Evolutionary conservation across 2,113 vertebrate species (phyloP).

Genomic region (Heteronetta atricapilla): DNA sequence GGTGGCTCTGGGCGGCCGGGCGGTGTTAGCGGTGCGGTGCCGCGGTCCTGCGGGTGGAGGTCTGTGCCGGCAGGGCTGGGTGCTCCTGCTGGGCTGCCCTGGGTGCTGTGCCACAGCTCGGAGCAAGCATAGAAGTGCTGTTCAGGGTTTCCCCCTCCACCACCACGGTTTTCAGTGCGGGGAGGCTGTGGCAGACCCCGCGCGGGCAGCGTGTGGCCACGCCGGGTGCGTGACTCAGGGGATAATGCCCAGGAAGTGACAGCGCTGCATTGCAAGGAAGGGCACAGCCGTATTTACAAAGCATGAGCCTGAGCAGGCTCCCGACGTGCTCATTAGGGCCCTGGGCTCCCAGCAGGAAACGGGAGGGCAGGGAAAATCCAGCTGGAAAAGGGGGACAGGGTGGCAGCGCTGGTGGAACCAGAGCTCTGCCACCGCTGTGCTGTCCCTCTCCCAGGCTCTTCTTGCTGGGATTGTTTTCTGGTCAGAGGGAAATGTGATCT

Average conservation of each 20-base stretch:
- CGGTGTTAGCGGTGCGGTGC: not conserved
- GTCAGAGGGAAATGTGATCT: fast-evolving
- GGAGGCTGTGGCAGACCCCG: not conserved
- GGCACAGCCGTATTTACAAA: not conserved
- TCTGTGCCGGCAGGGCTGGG: not conserved
- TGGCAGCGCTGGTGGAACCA: too few species aligned
- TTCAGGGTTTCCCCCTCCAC: fast-evolving
- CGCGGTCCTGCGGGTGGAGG: not conserved
- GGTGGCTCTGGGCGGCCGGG: not conserved
- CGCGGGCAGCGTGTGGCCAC: not conserved
- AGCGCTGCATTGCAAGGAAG: not conserved
- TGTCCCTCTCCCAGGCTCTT: fast-evolving
- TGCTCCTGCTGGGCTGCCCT: not conserved
- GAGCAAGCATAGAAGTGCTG: fast-evolving
- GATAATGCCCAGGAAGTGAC: slow-evolving; percentile 51
- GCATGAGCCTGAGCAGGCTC: not conserved
- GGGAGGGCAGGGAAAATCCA: fast-evolving
- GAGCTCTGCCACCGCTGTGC: not conserved
- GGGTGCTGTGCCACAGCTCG: not conserved
- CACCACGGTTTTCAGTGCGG: fast-evolving
- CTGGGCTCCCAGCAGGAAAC: not conserved
- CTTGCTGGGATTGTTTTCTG: not conserved
- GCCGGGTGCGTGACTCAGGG: slow-evolving; percentile 11
- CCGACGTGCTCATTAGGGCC: not conserved
- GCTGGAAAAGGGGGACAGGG: not conserved